Percentiles rank a stretch among this genome's conserved stretches.
phyloP scores from a whole-genome alignment of 1,140 invertebrate species.

The Calephelis nemesis region DNA sequence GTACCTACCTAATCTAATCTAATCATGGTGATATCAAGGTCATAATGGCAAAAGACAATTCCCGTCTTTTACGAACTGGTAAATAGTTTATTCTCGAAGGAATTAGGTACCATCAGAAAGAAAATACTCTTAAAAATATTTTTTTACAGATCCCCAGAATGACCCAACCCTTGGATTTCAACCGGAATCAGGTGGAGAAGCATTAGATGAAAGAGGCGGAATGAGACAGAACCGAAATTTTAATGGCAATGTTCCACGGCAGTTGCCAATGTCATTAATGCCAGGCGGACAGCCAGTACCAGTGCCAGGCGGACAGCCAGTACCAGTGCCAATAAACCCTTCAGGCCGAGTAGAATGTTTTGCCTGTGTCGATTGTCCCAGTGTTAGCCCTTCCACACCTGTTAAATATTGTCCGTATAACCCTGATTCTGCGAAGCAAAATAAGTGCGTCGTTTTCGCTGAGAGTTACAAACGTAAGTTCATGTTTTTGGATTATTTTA shows the following conservation, averaged over 20 bases:
- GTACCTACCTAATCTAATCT: too few species aligned
- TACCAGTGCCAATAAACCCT: background rate
- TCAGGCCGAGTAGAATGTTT: slow-evolving; percentile 42
- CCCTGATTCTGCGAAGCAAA: slow-evolving; percentile 36
- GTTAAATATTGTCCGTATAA: slow-evolving; percentile 47
- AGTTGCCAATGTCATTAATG: too few species aligned
- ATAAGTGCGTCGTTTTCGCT: slow-evolving; percentile 48
- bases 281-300: too few species aligned
- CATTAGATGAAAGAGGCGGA: background rate
- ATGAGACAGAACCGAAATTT: too few species aligned
- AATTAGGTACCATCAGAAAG: too few species aligned
- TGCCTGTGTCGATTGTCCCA: slow-evolving; percentile 47
- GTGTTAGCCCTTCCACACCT: slow-evolving; percentile 33
- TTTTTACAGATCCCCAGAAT: background rate
- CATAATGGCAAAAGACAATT: too few species aligned
- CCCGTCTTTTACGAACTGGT: too few species aligned
- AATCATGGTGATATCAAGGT: too few species aligned
- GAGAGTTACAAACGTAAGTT: slow-evolving; percentile 53
- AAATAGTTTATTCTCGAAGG: too few species aligned
- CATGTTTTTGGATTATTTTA: background rate
- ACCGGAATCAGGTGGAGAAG: background rate
- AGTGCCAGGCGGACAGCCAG: too few species aligned
- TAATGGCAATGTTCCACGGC: too few species aligned
- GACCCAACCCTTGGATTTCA: background rate
- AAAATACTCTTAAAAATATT: too few species aligned